phyloP scores from a whole-genome alignment of 2,797 vertebrate species.

The Syncerus caffer region DNA sequence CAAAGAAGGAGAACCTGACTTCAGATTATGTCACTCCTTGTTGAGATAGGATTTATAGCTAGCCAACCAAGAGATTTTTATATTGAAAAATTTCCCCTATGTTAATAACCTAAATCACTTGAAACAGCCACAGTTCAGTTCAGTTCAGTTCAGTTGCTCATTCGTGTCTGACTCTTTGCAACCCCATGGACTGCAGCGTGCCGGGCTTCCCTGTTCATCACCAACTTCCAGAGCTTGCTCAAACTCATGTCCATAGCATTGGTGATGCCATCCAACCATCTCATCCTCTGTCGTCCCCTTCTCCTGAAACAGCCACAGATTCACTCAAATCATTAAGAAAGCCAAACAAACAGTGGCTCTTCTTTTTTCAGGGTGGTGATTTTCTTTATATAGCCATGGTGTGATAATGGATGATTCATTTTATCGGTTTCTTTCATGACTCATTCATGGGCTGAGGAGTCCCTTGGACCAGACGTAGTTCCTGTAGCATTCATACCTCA shows the following conservation, averaged over 20 bases:
- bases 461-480: not conserved
- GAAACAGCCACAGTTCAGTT: not conserved
- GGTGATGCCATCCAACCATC: not conserved
- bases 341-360: not conserved
- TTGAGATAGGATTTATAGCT: not conserved
- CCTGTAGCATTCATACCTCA: not conserved
- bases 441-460: not conserved
- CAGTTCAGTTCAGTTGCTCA: not conserved
- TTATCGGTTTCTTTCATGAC: not conserved
- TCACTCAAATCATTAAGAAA: not conserved
- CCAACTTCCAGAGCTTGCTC: not conserved
- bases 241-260: not conserved
- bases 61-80: not conserved
- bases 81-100: not conserved
- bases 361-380: not conserved
- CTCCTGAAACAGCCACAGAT: not conserved
- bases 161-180: not conserved
- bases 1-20: not conserved
- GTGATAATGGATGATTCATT: not conserved
- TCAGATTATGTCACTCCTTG: not conserved
- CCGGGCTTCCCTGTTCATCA: not conserved
- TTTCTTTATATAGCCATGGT: not conserved
- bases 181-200: not conserved
- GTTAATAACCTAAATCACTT: not conserved
- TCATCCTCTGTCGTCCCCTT: not conserved